Percentiles rank a stretch among this genome's conserved stretches.
phyloP scores from a whole-genome alignment of 2,888 invertebrate genomes.

The Anthoptus insignis region DNA sequence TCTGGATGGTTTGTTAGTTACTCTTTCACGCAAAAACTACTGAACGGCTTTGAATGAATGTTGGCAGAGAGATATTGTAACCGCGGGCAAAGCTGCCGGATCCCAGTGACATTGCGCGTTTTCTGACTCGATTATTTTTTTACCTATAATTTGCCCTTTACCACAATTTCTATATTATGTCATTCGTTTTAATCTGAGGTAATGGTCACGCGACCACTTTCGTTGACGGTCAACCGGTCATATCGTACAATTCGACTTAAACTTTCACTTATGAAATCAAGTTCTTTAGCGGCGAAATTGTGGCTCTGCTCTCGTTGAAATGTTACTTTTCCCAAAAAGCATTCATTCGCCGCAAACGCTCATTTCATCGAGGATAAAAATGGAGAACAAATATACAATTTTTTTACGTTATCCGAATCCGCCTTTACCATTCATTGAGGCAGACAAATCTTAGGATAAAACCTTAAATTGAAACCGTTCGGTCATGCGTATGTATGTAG shows the following conservation, averaged over 20 bases:
- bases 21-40: too few species aligned
- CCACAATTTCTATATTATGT: too few species aligned
- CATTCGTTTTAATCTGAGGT: too few species aligned
- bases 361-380: slow-evolving; percentile 1
- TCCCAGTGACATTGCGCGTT: too few species aligned
- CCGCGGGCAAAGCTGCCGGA: too few species aligned
- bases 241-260: slow-evolving; percentile 41
- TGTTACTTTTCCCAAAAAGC: slow-evolving; percentile 1
- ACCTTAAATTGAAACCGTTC: neutral
- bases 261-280: slow-evolving; percentile 48
- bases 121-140: too few species aligned
- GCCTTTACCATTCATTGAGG: neutral
- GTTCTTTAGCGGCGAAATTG: slow-evolving; percentile 33
- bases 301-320: slow-evolving; percentile 21
- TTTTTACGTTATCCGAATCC: neutral
- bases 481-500: neutral
- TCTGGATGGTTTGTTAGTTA: too few species aligned
- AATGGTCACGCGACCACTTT: slow-evolving; percentile 58
- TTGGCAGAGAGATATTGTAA: too few species aligned
- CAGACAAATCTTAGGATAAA: slow-evolving; percentile 1
- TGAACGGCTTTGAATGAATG: too few species aligned
- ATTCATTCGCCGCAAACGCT: neutral
- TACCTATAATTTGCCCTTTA: too few species aligned
- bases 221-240: slow-evolving; percentile 64
- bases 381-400: slow-evolving; percentile 10